Conservation (phyloP, 2,797 vertebrate genomes). For the Heteromormyrus szaboi region DNA sequence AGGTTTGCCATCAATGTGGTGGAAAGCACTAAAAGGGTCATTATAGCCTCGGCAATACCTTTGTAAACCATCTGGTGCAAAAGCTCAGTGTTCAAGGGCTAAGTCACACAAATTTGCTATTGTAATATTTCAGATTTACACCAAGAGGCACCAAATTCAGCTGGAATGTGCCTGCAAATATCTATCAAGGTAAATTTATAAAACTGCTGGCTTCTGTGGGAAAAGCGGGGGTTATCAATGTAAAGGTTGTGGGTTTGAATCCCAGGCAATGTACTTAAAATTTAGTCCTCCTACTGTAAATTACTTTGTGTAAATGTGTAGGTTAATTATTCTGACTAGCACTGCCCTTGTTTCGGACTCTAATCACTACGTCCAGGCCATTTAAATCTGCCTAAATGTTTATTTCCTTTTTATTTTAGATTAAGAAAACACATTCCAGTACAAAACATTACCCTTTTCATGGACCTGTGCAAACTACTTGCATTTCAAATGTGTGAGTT, state of each 20-base stretch:
- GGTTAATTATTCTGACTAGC: not conserved
- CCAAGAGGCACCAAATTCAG: not conserved
- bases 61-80: not conserved
- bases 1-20: not conserved
- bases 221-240: not conserved
- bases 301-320: not conserved
- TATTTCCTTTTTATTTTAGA: constrained; percentile 26
- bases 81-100: not conserved
- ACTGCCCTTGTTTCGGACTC: not conserved
- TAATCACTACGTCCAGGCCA: not conserved
- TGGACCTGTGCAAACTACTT: not conserved
- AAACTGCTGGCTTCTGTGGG: not conserved
- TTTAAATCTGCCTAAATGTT: not conserved
- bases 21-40: not conserved
- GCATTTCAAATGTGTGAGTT: not conserved
- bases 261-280: not conserved
- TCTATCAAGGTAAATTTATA: not conserved
- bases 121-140: not conserved
- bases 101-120: not conserved
- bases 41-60: not conserved
- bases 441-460: not conserved
- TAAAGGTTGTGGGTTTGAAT: not conserved
- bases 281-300: not conserved
- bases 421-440: not conserved
- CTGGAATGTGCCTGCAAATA: not conserved